Evolutionary conservation across 2,113 vertebrate genomes (phyloP).

Genomic region (Lycaon pictus): DNA sequence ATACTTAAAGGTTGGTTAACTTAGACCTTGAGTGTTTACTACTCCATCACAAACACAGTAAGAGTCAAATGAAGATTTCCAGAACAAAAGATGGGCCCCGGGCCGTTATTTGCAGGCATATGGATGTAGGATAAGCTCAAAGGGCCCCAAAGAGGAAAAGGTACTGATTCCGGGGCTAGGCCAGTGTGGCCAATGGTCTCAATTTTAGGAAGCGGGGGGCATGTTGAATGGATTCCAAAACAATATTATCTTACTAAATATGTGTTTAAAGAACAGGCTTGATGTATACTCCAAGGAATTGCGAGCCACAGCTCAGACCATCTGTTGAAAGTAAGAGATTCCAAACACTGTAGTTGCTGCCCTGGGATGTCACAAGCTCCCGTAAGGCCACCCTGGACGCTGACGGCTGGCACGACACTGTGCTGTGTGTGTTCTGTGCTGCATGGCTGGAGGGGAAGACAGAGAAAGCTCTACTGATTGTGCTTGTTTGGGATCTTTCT

Average conservation of each 20-base stretch:
- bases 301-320: background rate
- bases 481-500: background rate
- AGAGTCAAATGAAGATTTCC: background rate
- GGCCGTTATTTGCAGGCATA: background rate
- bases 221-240: background rate
- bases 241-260: background rate
- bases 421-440: background rate
- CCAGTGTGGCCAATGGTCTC: background rate
- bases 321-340: background rate
- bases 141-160: background rate
- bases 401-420: accelerated
- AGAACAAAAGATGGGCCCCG: background rate
- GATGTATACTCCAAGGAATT: background rate
- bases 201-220: background rate
- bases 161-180: background rate
- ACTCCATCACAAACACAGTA: background rate
- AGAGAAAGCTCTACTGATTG: background rate
- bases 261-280: background rate
- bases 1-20: background rate
- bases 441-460: too few relatives aligned
- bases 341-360: accelerated
- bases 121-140: accelerated
- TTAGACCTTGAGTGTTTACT: background rate
- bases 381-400: too few relatives aligned
- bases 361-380: background rate